Conservation (phyloP, 2,888 invertebrate genomes). For the Reticulitermes lucifugus region DNA sequence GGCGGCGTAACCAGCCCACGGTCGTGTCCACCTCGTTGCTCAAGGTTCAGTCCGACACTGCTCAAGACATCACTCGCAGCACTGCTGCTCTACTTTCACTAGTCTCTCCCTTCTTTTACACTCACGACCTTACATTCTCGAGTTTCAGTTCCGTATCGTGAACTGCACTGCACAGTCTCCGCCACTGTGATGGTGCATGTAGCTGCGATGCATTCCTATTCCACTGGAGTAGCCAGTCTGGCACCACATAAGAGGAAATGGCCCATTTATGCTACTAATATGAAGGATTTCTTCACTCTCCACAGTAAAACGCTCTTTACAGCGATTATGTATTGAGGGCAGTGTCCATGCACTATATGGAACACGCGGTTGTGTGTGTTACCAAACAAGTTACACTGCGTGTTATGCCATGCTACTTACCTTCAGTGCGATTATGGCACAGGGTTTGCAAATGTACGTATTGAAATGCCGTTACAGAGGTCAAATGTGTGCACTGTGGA, state of each 20-base stretch:
- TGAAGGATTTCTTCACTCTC: neutral
- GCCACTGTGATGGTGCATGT: neutral
- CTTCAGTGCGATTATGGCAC: too few relatives aligned
- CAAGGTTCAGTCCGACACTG: slow-evolving; percentile 7
- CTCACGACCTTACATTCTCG: slow-evolving; percentile 21
- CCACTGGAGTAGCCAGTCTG: neutral
- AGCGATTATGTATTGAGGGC: neutral
- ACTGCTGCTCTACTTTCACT: slow-evolving; percentile 2
- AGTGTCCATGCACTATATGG: neutral
- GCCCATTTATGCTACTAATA: neutral
- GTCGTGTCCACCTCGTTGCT: neutral
- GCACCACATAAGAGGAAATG: neutral
- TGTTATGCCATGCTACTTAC: too few relatives aligned
- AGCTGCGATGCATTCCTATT: neutral
- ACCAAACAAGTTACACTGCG: neutral
- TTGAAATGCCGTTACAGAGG: too few relatives aligned
- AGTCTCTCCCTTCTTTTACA: slow-evolving; percentile 8
- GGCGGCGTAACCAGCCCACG: neutral
- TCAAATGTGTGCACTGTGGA: too few relatives aligned
- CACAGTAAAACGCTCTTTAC: too few relatives aligned
- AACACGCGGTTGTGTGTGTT: neutral
- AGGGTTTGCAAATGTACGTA: too few relatives aligned
- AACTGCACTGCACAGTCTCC: neutral
- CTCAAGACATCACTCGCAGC: neutral
- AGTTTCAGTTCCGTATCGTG: slow-evolving; percentile 8